These are phyloP conservation scores for Nymphalis polychloros DNA, from an alignment of 2,888 invertebrate species.

Conservation along the genomic window DNA sequence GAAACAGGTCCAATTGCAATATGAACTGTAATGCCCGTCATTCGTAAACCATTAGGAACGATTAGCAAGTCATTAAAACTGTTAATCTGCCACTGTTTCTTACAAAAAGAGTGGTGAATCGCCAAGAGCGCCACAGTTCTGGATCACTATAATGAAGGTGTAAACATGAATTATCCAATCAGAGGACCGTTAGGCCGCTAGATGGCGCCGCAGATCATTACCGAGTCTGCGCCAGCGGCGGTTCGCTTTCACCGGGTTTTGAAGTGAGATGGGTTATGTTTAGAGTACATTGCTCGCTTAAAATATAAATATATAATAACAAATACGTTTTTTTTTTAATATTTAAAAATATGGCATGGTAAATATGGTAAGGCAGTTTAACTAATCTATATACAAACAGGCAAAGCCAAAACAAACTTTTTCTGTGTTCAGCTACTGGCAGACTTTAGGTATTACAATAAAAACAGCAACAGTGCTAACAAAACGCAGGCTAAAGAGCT, in stretches of 20 bases:
- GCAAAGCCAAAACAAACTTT: no score
- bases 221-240: constrained; percentile 58
- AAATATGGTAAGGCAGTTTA: no score
- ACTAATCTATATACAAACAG: no score
- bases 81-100: constrained; percentile 20
- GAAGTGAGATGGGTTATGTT: constrained; percentile 9
- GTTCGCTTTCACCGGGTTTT: constrained; percentile 33
- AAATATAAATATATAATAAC: no score
- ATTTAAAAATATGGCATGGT: no score
- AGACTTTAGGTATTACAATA: no score
- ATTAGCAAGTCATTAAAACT: constrained; percentile 28
- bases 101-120: constrained; percentile 33
- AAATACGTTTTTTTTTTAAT: no score
- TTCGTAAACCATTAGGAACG: constrained; percentile 6
- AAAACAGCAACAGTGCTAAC: no score
- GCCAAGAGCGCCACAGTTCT: constrained; percentile 36
- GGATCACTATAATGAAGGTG: constrained; percentile 56
- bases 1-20: background rate
- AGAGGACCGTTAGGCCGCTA: constrained; percentile 62
- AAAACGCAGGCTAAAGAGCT: no score
- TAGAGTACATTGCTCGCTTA: constrained; percentile 45
- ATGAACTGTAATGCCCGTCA: background rate
- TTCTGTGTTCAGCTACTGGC: no score
- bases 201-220: constrained; percentile 68
- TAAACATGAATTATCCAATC: constrained; percentile 74